Evolutionary conservation across 2,888 invertebrate species (phyloP), one percentile per base, ranked within the genome.

Genomic region (Polyploca ridens): DNA sequence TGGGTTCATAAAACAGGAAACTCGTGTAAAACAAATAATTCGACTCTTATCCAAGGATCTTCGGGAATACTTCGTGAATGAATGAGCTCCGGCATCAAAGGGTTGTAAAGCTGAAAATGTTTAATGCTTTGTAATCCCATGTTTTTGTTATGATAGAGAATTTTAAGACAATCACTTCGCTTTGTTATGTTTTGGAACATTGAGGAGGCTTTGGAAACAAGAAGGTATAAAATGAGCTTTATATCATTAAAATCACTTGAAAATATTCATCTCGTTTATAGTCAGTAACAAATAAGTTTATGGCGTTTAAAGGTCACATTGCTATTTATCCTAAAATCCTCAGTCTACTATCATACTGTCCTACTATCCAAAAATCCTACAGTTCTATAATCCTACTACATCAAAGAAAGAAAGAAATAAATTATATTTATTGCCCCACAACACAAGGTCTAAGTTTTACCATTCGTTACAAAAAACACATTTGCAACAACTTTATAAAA

Each of bases 11-110:
- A 54, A 54, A 54, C 10, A n/a, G 54, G 54, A 16, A 19, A 54
- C 54, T 54, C 54, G 54, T 54, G 54, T 54, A 54, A 54, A 54
- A 54, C 54, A 54, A 41, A 61, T 61, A 61, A 61, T 27, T 41
- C 61, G 16, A 19, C 19, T 41, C 41, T 61, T 61, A 61, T 41
- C 61, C 44, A 6, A 41, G 27, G 19, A 27, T 61, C 61, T 61
- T 61, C 16, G 41, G 19, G 41, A 41, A 61, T 61, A 61, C 61
- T 61, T 61, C 41, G 61, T 61, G 61, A 61, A 44, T 61, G 38
- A 41, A 60, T 60, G 60, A 60, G 33, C 41, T 38, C 19, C 19
- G 8, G 41, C 60, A 60, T 60, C 60, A 60, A 60, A 60, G 60
- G 16, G 41, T 41, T 61, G 44, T 19, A 61, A 41, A 61, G 19